These are phyloP conservation scores for Morpho achilles DNA, from an alignment of 2,888 invertebrate genomes.

Conservation along the genomic window DNA sequence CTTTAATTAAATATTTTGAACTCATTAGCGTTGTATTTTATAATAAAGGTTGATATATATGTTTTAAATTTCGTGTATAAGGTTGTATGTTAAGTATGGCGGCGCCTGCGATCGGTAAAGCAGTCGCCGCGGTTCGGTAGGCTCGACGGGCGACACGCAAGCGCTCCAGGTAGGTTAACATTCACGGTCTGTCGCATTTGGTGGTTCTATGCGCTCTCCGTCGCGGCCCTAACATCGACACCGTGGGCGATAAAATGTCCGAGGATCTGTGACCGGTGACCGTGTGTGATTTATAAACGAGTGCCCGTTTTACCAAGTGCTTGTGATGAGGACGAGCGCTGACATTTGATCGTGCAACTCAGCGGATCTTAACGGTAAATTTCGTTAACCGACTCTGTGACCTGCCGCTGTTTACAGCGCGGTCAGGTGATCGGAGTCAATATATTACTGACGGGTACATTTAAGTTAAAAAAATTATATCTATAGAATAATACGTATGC, in stretches of 20 bases:
- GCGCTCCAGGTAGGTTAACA: constrained; percentile 76
- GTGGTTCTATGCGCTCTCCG: constrained; percentile 64
- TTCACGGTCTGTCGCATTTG: constrained; percentile 76
- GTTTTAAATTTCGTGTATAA: constrained; percentile 15
- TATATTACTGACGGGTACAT: constrained; percentile 29
- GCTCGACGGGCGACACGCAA: constrained; percentile 66
- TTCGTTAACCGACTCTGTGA: constrained; percentile 57
- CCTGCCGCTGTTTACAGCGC: constrained; percentile 62
- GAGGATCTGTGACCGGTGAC: constrained; percentile 60
- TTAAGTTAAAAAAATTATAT: not conserved
- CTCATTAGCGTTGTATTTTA: not conserved
- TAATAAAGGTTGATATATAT: not conserved
- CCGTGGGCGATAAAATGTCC: constrained; percentile 56
- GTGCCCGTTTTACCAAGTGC: constrained; percentile 49
- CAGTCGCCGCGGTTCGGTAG: constrained; percentile 54
- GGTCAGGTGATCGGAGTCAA: constrained; percentile 62
- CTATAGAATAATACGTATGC: constrained; percentile 5
- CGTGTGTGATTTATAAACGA: constrained; percentile 58
- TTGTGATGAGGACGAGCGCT: constrained; percentile 53
- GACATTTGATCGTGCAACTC: constrained; percentile 48
- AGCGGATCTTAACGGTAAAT: constrained; percentile 75
- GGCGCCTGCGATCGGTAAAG: constrained; percentile 57
- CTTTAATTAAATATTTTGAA: not conserved
- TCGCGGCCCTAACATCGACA: constrained; percentile 55
- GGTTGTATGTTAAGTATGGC: constrained; percentile 55